These are phyloP conservation scores for Neodiprion pinetum DNA, from an alignment of 1,140 invertebrate species.

Conservation along the genomic window DNA sequence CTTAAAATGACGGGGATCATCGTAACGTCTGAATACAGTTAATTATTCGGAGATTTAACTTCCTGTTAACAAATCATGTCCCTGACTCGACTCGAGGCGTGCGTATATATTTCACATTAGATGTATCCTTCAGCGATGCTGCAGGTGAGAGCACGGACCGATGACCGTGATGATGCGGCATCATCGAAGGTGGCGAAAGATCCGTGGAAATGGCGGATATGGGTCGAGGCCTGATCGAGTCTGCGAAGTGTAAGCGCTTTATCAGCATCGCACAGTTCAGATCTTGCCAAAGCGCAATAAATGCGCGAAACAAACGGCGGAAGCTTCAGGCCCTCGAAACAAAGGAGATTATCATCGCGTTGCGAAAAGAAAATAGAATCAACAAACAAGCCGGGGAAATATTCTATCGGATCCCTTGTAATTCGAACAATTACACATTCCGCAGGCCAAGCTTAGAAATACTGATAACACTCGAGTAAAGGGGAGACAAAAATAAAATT, in stretches of 20 bases:
- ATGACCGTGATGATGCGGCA: neutral
- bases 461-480: too few relatives aligned
- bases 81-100: too few relatives aligned
- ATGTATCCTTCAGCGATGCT: too few relatives aligned
- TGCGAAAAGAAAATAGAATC: neutral
- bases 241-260: too few relatives aligned
- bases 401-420: neutral
- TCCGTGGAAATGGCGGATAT: neutral
- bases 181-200: neutral
- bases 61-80: too few relatives aligned
- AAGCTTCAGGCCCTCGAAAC: neutral
- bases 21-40: too few relatives aligned
- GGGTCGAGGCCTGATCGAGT: neutral
- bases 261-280: neutral
- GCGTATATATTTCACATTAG: too few relatives aligned
- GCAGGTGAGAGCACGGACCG: neutral
- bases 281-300: constrained; percentile 20
- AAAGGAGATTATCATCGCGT: neutral
- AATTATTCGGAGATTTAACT: too few relatives aligned
- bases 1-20: too few relatives aligned
- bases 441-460: too few relatives aligned
- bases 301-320: constrained; percentile 9
- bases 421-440: too few relatives aligned
- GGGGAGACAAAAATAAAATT: too few relatives aligned
- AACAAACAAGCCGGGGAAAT: constrained; percentile 11